Evolutionary conservation across 1,140 invertebrate genomes (phyloP).

Genomic region (Melitaea cinxia): DNA sequence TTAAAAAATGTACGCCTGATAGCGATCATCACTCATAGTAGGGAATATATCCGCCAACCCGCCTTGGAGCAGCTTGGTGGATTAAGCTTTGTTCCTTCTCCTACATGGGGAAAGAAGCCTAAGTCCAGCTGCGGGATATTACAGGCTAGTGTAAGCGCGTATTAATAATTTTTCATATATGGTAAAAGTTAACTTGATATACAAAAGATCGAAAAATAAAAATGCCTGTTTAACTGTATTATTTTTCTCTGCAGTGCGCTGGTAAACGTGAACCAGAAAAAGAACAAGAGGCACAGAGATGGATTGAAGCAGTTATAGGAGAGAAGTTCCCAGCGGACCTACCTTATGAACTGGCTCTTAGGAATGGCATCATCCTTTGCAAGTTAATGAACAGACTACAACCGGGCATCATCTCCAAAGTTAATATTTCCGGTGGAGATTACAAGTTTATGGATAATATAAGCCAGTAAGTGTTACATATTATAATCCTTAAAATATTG

Average conservation of each 20-base stretch:
- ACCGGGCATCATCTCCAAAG: slow-evolving; percentile 92
- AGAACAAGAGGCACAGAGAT: slow-evolving; percentile 92
- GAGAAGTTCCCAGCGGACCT: slow-evolving; percentile 87
- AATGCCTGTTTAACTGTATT: too few relatives aligned
- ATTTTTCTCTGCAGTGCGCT: slow-evolving; percentile 84
- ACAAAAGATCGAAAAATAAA: too few relatives aligned
- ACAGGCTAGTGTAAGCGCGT: too few relatives aligned
- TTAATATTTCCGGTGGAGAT: slow-evolving; percentile 92
- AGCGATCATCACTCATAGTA: too few relatives aligned
- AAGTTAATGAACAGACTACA: slow-evolving; percentile 93
- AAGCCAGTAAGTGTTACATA: slow-evolving; percentile 86
- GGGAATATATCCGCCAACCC: too few relatives aligned
- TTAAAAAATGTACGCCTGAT: too few relatives aligned
- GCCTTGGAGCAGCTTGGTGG: too few relatives aligned
- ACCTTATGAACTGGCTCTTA: slow-evolving; percentile 89
- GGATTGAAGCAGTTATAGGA: slow-evolving; percentile 93
- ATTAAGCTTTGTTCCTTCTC: too few relatives aligned
- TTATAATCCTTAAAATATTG: background rate
- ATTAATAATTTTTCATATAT: too few relatives aligned
- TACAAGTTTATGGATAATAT: slow-evolving; percentile 98
- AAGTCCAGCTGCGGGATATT: too few relatives aligned
- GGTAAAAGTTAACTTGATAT: too few relatives aligned
- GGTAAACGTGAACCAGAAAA: slow-evolving; percentile 92
- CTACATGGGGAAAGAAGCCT: too few relatives aligned
- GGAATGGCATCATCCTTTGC: slow-evolving; percentile 91